Conservation (phyloP, 1,140 invertebrate species). For the Pemphigus obesinymphae region DNA sequence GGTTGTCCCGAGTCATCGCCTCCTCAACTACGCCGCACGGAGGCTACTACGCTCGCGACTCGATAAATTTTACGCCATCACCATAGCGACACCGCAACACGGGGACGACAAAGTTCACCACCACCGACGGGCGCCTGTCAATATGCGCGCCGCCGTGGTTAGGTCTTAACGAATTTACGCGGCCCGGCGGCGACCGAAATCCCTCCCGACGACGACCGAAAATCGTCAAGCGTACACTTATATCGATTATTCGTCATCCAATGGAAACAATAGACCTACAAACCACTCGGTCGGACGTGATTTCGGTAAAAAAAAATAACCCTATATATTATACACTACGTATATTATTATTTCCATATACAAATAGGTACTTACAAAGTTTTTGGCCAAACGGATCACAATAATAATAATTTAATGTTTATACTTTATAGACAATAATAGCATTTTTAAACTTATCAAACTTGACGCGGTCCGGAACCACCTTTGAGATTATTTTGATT, state of each 20-base stretch:
- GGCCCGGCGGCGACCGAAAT: neutral
- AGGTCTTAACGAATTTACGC: neutral
- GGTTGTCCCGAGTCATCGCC: neutral
- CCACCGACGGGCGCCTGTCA: neutral
- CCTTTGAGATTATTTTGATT: too few species aligned
- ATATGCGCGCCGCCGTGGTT: too few species aligned
- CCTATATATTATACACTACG: too few species aligned
- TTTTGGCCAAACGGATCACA: too few species aligned
- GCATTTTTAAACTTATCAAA: too few species aligned
- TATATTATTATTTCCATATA: too few species aligned
- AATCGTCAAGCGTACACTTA: neutral
- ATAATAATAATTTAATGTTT: too few species aligned
- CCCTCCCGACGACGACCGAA: neutral
- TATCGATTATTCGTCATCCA: constrained; percentile 5
- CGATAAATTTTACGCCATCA: constrained; percentile 1
- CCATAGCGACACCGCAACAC: constrained; percentile 24
- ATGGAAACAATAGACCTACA: neutral
- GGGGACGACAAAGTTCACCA: constrained; percentile 29
- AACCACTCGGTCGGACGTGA: neutral
- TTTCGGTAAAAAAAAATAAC: neutral
- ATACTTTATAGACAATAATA: too few species aligned
- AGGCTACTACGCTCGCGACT: neutral
- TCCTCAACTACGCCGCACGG: too few species aligned
- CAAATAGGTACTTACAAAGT: too few species aligned
- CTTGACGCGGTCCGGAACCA: too few species aligned